Evolutionary conservation across 2,888 invertebrate genomes (phyloP), one percentile per base, ranked within the genome.

Genomic region (Diadegma fenestrale): DNA sequence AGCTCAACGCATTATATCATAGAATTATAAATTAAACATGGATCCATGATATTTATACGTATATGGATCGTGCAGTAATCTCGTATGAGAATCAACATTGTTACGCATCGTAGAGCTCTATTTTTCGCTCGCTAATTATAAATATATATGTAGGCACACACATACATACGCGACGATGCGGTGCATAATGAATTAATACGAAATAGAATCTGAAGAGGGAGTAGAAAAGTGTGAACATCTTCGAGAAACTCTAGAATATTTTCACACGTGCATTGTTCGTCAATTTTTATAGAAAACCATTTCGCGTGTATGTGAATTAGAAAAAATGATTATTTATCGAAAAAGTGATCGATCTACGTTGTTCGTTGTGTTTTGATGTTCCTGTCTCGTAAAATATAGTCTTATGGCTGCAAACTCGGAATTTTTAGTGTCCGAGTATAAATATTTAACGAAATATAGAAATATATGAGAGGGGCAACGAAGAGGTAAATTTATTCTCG

Each of bases 1-100:
- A 30, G 45, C 64, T 76, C 73, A 26, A 69, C 79, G 71, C 81
- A 82, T 79, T 78, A 71, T 79, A 75, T 69, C 75, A 85, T 58
- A 58, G 82, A 76, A 85, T 85, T 82, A 85, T 85, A 79, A 85
- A 85, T 82, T 81, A 85, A 85, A 85, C 77, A 78, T 80, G 66
- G 64, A 80, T 45, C 61, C 26, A 30, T 19, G 37, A 30, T 51
- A 66, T 66, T 30, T 48, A 69, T 26, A 58, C 26, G 43, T 78
- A 68, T 85, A 81, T 69, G 78, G 81, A 78, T 77, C 69, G 61
- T 33, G n/a, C 68, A 17, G 43, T 22, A 48, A 85, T 81, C 80
- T 73, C 81, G 45, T 54, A 68, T 17, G 63, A 81, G 68, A 81
- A 81, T 81, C 84, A 41, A 69, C 76, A 26, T 61, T 43, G 82